phyloP scores from a whole-genome alignment of 1,140 invertebrate genomes.

The Tetraneura akinire region DNA sequence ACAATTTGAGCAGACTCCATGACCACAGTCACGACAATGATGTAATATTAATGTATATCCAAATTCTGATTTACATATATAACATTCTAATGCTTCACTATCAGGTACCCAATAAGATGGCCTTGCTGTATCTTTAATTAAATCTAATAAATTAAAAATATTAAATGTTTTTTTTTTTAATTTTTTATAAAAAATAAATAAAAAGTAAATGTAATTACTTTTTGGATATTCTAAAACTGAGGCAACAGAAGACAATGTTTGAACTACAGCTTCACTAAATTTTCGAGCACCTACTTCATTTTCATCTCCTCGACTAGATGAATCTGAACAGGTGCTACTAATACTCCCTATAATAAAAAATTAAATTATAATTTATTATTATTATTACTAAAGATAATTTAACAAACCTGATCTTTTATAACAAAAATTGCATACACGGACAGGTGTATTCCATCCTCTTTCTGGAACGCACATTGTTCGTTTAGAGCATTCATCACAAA shows the following conservation, averaged over 20 bases:
- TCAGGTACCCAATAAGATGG: constrained; percentile 83
- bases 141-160: constrained; percentile 60
- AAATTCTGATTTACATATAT: constrained; percentile 63
- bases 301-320: constrained; percentile 56
- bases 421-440: constrained; percentile 72
- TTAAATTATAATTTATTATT: not conserved
- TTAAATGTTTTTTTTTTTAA: constrained; percentile 25
- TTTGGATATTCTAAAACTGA: constrained; percentile 64
- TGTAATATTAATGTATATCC: constrained; percentile 62
- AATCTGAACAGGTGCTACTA: constrained; percentile 43
- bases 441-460: constrained; percentile 68
- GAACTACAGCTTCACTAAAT: constrained; percentile 68
- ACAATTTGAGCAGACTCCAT: constrained; percentile 71
- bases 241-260: constrained; percentile 65
- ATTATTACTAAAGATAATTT: not conserved
- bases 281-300: constrained; percentile 65
- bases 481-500: constrained; percentile 70
- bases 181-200: constrained; percentile 41
- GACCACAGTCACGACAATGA: constrained; percentile 77
- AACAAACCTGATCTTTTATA: constrained; percentile 55
- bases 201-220: constrained; percentile 57
- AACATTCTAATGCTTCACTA: constrained; percentile 68
- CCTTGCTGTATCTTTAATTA: constrained; percentile 77
- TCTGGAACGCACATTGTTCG: constrained; percentile 66
- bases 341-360: constrained; percentile 25